Evolutionary conservation across 2,888 invertebrate genomes (phyloP), one percentile per base, ranked within the genome.

Genomic region (Cephus nigrinus): DNA sequence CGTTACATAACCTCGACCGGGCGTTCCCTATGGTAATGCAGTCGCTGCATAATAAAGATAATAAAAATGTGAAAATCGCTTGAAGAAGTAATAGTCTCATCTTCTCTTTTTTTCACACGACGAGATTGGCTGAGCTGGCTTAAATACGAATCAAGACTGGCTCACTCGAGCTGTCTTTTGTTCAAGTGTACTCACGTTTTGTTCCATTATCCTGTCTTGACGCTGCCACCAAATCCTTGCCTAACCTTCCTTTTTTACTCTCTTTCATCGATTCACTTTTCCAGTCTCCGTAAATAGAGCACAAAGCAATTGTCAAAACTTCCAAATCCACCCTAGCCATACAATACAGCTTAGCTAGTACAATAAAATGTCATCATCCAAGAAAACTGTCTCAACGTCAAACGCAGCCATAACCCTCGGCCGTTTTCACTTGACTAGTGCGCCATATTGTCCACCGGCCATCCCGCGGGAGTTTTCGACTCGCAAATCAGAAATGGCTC

Each of bases 81-180:
- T 55, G 15, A 15, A 5, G 23, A 55, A 55, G 40, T 55, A 55
- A 55, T 55, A 55, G 40, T 55, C 40, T 55, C 40, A 23, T 55
- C 40, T 23, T 55, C 40, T 55, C 0, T 55, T 55, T 23, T 23
- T 55, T 55, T 55, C 23, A 23, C 23, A 9, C 40, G 23, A 55
- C 15, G 23, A 23, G 40, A 55, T 55, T 55, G 23, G 40, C 40
- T 55, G 40, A 55, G 15, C 23, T 55, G 40, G 40, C 40, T 55
- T 55, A 55, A 55, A 55, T 55, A 55, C 23, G 40, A 23, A 80
- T 80, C 80, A 80, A 72, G 77, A 75, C 78, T 75, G 76, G 76
- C 80, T 80, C 78, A 73, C 78, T 80, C 74, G 55, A 68, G 71
- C 75, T 74, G 72, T 74, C 78, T 78, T 80, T 80, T 80, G 78